phyloP scores from a whole-genome alignment of 2,113 vertebrate genomes.

The Rhineura floridana region DNA sequence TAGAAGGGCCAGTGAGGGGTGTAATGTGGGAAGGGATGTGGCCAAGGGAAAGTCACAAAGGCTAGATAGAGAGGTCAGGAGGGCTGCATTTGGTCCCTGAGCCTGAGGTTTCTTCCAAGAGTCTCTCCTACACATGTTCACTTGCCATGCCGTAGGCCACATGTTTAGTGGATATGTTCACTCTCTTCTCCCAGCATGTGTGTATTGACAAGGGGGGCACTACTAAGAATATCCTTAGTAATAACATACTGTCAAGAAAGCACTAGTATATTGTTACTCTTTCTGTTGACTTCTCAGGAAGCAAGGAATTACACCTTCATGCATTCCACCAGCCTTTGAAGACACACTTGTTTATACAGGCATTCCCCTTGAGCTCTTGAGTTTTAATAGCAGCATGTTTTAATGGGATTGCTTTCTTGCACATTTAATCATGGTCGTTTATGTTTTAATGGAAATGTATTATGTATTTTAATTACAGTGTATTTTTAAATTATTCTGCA shows the following conservation, averaged over 20 bases:
- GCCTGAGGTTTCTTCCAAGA: background rate
- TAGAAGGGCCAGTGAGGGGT: no score
- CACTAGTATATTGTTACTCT: background rate
- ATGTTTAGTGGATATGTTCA: background rate
- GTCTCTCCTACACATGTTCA: background rate
- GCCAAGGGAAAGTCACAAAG: no score
- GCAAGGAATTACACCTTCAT: background rate
- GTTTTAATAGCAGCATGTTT: no score
- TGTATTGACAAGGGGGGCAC: background rate
- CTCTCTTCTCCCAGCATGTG: background rate
- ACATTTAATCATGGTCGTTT: no score
- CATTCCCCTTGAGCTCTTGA: no score
- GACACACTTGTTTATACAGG: no score
- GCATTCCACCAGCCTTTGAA: background rate
- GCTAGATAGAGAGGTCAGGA: background rate
- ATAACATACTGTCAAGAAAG: background rate
- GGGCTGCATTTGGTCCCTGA: no score
- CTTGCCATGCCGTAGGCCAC: background rate
- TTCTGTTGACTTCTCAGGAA: background rate
- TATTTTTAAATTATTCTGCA: no score
- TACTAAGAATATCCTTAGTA: background rate
- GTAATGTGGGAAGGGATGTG: no score
- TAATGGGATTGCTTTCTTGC: no score
- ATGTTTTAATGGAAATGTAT: no score
- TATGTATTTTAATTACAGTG: no score